These are phyloP conservation scores for Squalus acanthias DNA, from an alignment of 2,797 vertebrate species.

Conservation along the genomic window DNA sequence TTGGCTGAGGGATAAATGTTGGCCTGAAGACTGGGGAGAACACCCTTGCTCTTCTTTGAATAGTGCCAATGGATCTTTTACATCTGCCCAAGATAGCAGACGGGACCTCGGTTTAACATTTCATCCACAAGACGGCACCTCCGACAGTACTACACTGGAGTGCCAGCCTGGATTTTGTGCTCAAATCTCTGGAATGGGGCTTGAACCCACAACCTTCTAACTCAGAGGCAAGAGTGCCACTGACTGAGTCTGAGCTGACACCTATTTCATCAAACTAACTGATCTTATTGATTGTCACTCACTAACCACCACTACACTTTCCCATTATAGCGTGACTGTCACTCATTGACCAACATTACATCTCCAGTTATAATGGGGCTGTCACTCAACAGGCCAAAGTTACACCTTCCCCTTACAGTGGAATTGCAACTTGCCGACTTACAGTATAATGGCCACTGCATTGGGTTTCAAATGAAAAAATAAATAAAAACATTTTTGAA, in stretches of 20 bases:
- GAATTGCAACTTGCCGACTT: not conserved
- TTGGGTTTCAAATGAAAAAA: not conserved
- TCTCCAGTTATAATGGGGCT: not conserved
- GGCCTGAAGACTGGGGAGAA: not conserved
- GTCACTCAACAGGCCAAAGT: not conserved
- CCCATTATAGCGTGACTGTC: not conserved
- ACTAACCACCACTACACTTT: not conserved
- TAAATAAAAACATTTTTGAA: not conserved
- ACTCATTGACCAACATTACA: conserved; percentile 14
- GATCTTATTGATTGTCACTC: not conserved
- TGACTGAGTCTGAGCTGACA: not conserved
- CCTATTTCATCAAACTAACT: not conserved
- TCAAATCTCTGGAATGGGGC: not conserved
- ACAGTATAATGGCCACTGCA: not conserved
- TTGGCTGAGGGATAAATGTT: not conserved
- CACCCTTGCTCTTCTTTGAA: not conserved
- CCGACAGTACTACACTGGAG: not conserved
- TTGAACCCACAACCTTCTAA: not conserved
- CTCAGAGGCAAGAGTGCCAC: not conserved
- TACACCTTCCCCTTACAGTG: not conserved
- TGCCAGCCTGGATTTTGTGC: not conserved
- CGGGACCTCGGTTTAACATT: not conserved
- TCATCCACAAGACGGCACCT: not conserved
- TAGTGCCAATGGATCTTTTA: not conserved
- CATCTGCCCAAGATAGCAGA: not conserved